A percentile compares a stretch with the other conserved stretches of the same genome.
phyloP scores from a whole-genome alignment of 2,797 vertebrate species.

The Perodicticus potto region DNA sequence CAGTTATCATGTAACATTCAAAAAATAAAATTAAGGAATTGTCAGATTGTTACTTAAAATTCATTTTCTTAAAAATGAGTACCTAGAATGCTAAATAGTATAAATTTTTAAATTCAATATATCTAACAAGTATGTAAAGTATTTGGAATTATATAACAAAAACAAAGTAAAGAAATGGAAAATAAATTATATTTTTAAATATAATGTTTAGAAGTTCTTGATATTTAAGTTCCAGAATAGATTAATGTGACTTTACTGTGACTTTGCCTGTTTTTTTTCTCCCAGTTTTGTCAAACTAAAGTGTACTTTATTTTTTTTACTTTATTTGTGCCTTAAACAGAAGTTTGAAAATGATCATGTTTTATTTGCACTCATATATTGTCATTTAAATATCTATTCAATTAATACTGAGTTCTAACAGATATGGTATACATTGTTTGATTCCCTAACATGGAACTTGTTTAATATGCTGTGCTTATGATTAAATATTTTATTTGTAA shows the following conservation, averaged over 20 bases:
- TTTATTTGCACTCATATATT: background rate
- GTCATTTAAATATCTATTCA: background rate
- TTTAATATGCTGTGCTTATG: background rate
- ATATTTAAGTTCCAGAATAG: constrained; percentile 40
- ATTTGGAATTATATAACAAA: background rate
- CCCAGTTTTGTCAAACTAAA: background rate
- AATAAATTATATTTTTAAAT: background rate
- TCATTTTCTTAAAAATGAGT: background rate
- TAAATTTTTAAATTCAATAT: constrained; percentile 41
- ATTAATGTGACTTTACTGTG: background rate
- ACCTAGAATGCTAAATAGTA: background rate
- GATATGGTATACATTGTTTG: background rate
- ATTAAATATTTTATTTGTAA: background rate
- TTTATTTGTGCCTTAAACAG: background rate
- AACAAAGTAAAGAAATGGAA: background rate
- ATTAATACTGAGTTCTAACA: background rate
- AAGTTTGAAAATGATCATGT: background rate
- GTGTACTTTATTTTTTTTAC: constrained; percentile 6
- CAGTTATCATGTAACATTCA: background rate
- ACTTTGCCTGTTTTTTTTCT: background rate
- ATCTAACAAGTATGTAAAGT: background rate
- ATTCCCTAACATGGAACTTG: background rate
- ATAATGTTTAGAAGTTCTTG: background rate
- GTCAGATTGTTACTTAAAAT: background rate
- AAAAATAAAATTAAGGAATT: background rate